Evolutionary conservation across 2,113 vertebrate genomes (phyloP).

Genomic region (Pontoporia blainvillei): DNA sequence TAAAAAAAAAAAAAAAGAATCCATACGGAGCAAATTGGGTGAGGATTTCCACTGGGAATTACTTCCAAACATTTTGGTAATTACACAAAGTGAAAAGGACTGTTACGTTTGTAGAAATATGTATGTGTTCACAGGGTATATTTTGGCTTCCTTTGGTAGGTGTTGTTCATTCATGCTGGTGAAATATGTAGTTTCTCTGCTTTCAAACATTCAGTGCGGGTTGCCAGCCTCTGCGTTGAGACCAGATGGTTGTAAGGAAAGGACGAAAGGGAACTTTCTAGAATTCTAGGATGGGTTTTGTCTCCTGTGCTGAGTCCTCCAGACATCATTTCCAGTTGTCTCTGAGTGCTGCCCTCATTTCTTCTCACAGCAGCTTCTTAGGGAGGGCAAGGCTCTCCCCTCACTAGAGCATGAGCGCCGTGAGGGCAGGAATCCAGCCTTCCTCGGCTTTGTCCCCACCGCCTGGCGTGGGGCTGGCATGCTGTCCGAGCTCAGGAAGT

Average conservation of each 20-base stretch:
- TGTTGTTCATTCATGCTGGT: fast-evolving
- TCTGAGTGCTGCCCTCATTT: fast-evolving
- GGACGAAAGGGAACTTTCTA: background rate
- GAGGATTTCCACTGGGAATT: background rate
- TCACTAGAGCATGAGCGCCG: fast-evolving
- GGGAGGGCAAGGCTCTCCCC: background rate
- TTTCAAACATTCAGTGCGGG: background rate
- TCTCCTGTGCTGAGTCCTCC: background rate
- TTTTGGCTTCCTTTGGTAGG: background rate
- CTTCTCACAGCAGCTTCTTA: background rate
- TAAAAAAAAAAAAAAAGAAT: background rate
- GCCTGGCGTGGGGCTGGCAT: fast-evolving
- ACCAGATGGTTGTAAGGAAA: background rate
- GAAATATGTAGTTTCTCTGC: background rate
- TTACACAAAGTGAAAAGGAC: background rate
- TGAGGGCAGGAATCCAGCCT: background rate
- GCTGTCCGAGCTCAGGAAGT: background rate
- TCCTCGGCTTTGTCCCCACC: fast-evolving
- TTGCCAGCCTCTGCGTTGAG: background rate
- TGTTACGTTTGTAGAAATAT: background rate
- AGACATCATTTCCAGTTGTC: fast-evolving
- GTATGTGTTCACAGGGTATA: background rate
- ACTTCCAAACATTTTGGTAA: background rate
- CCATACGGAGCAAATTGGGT: background rate
- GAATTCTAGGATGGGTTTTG: background rate